A percentile compares a stretch with the other conserved stretches of the same genome.
Conservation (phyloP, 2,113 vertebrate genomes). For the Pterophyllum scalare region DNA sequence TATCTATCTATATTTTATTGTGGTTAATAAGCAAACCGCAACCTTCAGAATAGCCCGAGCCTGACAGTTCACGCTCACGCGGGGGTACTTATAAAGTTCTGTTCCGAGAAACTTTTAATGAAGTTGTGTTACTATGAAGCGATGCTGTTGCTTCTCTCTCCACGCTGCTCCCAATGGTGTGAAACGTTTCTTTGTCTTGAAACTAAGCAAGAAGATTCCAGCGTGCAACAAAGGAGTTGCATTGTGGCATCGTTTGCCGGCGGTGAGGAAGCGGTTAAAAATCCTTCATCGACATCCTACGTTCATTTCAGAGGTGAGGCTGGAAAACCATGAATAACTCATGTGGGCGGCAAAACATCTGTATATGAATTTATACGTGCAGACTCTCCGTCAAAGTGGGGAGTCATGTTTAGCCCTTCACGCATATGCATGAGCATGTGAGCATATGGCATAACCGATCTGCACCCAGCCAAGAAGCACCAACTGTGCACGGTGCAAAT, state of each 20-base stretch:
- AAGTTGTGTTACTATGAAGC: background rate
- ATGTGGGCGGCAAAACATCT: constrained; percentile 20
- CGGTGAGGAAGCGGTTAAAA: background rate
- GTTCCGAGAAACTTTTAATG: background rate
- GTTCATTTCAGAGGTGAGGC: constrained; percentile 6
- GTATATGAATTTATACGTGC: background rate
- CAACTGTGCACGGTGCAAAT: constrained; percentile 16
- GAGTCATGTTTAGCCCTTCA: background rate
- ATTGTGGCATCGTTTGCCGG: background rate
- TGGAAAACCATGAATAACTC: constrained; percentile 1
- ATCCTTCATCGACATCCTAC: background rate
- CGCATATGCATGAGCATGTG: constrained; percentile 21
- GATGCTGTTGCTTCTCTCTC: background rate
- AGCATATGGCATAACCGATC: background rate
- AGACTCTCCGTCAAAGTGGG: background rate
- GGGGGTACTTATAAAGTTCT: background rate
- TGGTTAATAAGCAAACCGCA: background rate
- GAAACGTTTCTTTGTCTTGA: background rate
- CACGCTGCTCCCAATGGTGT: background rate
- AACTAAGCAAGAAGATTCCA: background rate
- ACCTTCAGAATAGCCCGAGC: background rate
- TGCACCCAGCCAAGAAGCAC: constrained; percentile 26
- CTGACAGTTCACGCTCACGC: background rate
- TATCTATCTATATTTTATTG: no score
- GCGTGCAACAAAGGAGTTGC: background rate